Evolutionary conservation across 2,113 vertebrate species (phyloP).

Genomic region (Lamprologus speciosus): DNA sequence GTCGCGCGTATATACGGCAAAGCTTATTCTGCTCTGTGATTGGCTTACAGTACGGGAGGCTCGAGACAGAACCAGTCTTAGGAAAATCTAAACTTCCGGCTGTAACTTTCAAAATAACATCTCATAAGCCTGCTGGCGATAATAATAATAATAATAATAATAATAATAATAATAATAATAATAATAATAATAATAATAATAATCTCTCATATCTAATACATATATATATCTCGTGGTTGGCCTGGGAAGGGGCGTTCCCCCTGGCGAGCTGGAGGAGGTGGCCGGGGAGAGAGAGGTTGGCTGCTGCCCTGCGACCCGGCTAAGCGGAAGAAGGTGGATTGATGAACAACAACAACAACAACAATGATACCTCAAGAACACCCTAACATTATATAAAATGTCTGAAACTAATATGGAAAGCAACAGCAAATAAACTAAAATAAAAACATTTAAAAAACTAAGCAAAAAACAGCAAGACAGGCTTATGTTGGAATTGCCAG

Average conservation of each 20-base stretch:
- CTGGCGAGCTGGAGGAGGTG: background rate
- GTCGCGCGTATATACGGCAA: background rate
- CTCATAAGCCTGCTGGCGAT: background rate
- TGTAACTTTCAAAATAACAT: background rate
- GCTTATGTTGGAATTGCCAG: background rate
- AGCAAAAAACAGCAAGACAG: background rate
- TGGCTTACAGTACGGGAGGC: background rate
- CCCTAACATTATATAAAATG: background rate
- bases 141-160: fast-evolving
- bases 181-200: background rate
- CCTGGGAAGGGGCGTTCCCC: background rate
- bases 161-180: background rate
- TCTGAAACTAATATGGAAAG: background rate
- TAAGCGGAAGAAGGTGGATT: background rate
- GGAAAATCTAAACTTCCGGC: background rate
- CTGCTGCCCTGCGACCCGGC: background rate
- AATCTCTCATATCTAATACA: background rate
- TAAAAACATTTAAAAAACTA: background rate
- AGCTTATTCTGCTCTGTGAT: background rate
- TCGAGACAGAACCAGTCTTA: background rate
- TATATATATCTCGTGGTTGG: background rate
- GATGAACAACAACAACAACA: background rate
- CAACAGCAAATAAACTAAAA: background rate
- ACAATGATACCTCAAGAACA: background rate
- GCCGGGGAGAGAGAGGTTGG: background rate